Conservation (phyloP, 2,797 vertebrate species). For the Eulemur rubriventer region DNA sequence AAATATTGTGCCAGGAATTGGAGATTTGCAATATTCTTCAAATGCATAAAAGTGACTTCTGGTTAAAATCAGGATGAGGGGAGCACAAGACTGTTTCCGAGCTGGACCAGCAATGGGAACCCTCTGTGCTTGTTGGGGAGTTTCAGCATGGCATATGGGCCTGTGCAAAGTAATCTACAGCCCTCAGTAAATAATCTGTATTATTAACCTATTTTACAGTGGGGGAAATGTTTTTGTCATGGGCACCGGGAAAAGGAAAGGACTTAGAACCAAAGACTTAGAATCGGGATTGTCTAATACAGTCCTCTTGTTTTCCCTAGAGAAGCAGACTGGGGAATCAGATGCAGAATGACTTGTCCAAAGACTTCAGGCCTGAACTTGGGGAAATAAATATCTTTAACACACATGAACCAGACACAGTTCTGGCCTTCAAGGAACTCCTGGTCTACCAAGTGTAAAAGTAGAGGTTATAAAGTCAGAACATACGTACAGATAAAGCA, state of each 20-base stretch:
- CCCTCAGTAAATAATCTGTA: neutral
- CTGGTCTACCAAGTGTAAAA: neutral
- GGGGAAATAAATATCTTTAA: neutral
- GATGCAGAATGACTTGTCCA: neutral
- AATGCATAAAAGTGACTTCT: neutral
- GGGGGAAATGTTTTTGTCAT: neutral
- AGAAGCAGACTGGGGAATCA: constrained; percentile 12
- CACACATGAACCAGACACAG: neutral
- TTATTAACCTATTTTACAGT: neutral
- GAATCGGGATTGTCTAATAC: neutral
- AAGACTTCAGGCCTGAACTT: neutral
- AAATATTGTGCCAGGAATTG: neutral
- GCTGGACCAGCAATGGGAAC: neutral
- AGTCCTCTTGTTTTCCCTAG: neutral
- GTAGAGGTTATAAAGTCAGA: neutral
- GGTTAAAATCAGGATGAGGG: neutral
- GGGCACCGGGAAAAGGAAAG: neutral
- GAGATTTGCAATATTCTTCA: constrained; percentile 10
- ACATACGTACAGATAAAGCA: neutral
- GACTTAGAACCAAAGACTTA: neutral
- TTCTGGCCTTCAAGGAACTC: neutral
- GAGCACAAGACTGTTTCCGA: neutral
- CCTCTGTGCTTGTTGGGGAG: neutral
- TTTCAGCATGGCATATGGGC: neutral
- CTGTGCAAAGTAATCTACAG: neutral